phyloP scores from a whole-genome alignment of 2,888 invertebrate genomes.

The Criorhina ranunculi region DNA sequence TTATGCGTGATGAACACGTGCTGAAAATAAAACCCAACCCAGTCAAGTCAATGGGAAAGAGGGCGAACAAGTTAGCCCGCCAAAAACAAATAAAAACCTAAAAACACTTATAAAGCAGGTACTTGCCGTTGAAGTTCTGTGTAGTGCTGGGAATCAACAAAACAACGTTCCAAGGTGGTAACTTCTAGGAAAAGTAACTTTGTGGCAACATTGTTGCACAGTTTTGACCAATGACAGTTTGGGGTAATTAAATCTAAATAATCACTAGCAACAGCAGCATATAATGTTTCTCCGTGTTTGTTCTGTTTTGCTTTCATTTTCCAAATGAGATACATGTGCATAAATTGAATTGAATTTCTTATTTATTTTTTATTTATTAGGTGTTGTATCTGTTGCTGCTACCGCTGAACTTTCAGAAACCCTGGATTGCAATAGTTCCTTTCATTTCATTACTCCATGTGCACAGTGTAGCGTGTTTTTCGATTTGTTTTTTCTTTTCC shows the following conservation, averaged over 20 bases:
- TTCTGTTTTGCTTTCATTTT: neutral
- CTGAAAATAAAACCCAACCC: constrained; percentile 53
- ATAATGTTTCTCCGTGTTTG: constrained; percentile 24
- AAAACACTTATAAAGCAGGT: neutral
- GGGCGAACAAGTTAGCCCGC: constrained; percentile 1
- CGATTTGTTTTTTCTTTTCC: neutral
- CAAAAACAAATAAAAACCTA: neutral
- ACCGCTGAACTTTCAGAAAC: constrained; percentile 45
- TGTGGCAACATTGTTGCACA: constrained; percentile 17
- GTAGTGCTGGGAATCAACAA: too few relatives aligned
- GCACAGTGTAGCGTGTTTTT: constrained; percentile 36
- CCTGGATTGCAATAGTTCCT: constrained; percentile 65
- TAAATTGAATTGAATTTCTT: constrained; percentile 63
- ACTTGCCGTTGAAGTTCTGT: too few relatives aligned
- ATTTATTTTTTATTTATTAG: constrained; percentile 55
- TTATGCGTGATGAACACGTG: constrained; percentile 67
- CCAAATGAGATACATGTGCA: constrained; percentile 36
- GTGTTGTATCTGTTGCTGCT: constrained; percentile 14
- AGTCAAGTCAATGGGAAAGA: constrained; percentile 13
- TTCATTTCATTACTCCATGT: constrained; percentile 49
- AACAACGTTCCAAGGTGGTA: constrained; percentile 16
- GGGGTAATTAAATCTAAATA: constrained; percentile 43
- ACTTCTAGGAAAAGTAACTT: neutral
- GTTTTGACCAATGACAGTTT: constrained; percentile 22
- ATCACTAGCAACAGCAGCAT: constrained; percentile 7